Evolutionary conservation across 1,140 invertebrate species (phyloP), one percentile per base, ranked within the genome.

Genomic region (Sipha flava): DNA sequence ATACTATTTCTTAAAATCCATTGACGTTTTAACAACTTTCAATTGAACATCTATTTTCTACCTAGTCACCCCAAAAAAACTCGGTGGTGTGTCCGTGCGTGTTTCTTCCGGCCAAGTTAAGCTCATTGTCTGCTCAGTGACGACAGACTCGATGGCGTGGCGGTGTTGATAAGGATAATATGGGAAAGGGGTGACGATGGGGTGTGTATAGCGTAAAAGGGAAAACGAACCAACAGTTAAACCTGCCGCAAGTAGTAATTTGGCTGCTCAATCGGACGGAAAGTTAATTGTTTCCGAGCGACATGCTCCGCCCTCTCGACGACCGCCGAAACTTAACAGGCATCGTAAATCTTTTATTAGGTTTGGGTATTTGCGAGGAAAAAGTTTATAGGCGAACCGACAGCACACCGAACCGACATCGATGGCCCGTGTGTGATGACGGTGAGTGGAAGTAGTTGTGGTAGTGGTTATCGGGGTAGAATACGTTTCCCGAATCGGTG

Each of bases 321-420:
- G 21, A 29, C 21, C 68, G 68, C 68, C 47, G 47, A 54, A 73
- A 73, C 70, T 73, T 73, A 73, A 73, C 70, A 21, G 47, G 47
- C 47, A n/a, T 31, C 70, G 70, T 73, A 73, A 73, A 73, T 73
- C 70, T 73, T 73, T 73, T 73, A 73, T 73, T 73, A 73, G 70
- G 45, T 52, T 40, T 5, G 40, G 68, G 23, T 49, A 16, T 37
- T 37, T 14, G 47, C 14, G 70, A 29, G 45, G 43, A 34, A 73
- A 73, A 73, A 73, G 26, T 73, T 73, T 73, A 54, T 26, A 26
- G 34, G 62, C 62, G 40, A 37, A 40, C 26, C 62, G 31, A 37
- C 29, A 18, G n/a, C 3, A 16, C n/a, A n/a, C n/a, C n/a, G n/a
- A n/a, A n/a, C n/a, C n/a, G n/a, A n/a, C n/a, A n/a, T n/a, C n/a